Conservation (phyloP, 2,113 vertebrate species). For the Nothobranchius furzeri region DNA sequence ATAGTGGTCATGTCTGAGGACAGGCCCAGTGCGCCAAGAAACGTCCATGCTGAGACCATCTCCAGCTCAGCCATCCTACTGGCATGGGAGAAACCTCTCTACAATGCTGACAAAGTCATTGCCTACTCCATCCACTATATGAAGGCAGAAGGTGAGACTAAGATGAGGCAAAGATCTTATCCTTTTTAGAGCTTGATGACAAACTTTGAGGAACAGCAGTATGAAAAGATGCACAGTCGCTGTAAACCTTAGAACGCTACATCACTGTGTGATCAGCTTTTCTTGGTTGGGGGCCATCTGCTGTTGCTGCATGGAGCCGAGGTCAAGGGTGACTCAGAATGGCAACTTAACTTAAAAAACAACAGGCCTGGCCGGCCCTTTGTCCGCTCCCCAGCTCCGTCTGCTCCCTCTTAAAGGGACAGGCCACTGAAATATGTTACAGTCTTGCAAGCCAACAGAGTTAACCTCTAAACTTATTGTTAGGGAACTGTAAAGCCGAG, state of each 20-base stretch:
- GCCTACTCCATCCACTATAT: constrained; percentile 98
- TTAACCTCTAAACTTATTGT: constrained; percentile 1
- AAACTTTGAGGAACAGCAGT: neutral
- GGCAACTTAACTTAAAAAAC: constrained; percentile 64
- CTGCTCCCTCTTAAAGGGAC: constrained; percentile 58
- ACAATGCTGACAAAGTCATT: constrained; percentile 96
- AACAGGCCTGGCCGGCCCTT: constrained; percentile 58
- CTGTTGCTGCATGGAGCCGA: constrained; percentile 61
- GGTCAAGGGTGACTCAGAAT: constrained; percentile 68
- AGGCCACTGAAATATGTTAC: constrained; percentile 24
- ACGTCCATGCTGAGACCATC: constrained; percentile 92
- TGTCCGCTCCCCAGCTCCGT: constrained; percentile 52
- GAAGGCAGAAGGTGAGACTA: constrained; percentile 92
- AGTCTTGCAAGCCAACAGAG: constrained; percentile 10
- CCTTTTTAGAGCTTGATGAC: neutral
- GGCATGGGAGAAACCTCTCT: constrained; percentile 93
- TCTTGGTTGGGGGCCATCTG: constrained; percentile 64
- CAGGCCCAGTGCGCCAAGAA: constrained; percentile 91
- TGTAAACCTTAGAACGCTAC: constrained; percentile 1
- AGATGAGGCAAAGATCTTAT: neutral
- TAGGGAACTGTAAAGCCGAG: neutral
- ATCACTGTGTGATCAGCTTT: constrained; percentile 34
- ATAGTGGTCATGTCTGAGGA: constrained; percentile 97
- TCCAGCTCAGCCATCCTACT: constrained; percentile 97
- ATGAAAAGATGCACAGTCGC: constrained; percentile 9